Evolutionary conservation across 2,113 vertebrate species (phyloP), one percentile per base, ranked within the genome.

Genomic region (Apodemus speciosus): DNA sequence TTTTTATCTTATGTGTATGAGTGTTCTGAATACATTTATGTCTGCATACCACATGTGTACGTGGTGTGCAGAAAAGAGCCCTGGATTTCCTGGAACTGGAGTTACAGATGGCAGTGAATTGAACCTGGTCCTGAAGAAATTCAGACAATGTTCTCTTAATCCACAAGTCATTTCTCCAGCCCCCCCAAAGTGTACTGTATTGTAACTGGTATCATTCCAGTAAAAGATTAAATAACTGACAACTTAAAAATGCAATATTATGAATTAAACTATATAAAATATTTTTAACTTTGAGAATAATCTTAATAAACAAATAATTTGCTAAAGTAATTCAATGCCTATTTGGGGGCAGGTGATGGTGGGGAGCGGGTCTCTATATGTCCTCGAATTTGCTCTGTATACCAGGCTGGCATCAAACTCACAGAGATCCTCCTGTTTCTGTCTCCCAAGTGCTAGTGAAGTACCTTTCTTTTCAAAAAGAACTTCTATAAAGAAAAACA

Each of bases 211-310:
- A 38, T 89, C 80, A 85, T 75, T 84, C 21, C 71, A 94, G 30
- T 75, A 94, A 93, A 93, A 89, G 35, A 56, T 64, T 66, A 88
- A n/a, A 72, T 3, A 90, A 30, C 6, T 79, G 79, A 83, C 38
- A 72, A 68, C 66, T 90, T 90, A 79, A 93, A 85, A 84, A 89
- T 60, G 75, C 18, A 93, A 0, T 75, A 43, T 76, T 80, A 53
- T 60, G 7, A 35, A 32, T 11, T 75, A 87, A 73, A 79, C 20
- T 76, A 88, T 72, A 75, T 10, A 87, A 35, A 88, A 89, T 75
- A 25, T 35, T 87, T 79, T 80, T 80, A 85, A 88, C 40, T 94
- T 95, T 23, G 16, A 88, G 32, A 93, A 94, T 86, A 62, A 25
- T 25, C 87, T 9, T 88, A 88, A 79, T 49, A 87, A 93, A 79